Conservation (phyloP, 2,888 invertebrate species). For the Deroplatys truncata region DNA sequence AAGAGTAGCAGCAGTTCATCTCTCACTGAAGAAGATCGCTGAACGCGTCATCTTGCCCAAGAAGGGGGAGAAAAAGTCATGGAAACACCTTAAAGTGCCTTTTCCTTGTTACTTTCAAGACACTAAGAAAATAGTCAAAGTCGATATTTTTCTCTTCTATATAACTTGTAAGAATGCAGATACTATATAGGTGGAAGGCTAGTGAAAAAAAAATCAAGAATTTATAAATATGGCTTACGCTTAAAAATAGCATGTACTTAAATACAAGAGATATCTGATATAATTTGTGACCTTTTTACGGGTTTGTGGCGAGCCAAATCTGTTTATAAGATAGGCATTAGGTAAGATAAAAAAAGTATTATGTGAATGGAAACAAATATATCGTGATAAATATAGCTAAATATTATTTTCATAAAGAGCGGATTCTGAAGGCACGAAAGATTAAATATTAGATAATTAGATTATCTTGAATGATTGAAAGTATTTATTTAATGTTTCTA, state of each 20-base stretch:
- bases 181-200: constrained; percentile 19
- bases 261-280: background rate
- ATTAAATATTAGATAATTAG: background rate
- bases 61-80: too few species aligned
- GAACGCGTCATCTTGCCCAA: background rate
- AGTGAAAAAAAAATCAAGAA: constrained; percentile 3
- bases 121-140: background rate
- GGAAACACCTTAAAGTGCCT: constrained; percentile 17
- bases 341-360: background rate
- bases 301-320: constrained; percentile 9
- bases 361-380: background rate
- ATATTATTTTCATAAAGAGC: constrained; percentile 13
- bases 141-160: constrained; percentile 20
- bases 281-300: constrained; percentile 17
- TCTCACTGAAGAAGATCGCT: background rate
- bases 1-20: background rate
- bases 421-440: background rate
- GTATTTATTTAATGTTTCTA: background rate
- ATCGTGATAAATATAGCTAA: background rate
- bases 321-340: constrained; percentile 1
- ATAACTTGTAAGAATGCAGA: background rate
- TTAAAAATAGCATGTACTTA: constrained; percentile 21
- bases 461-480: background rate
- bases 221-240: constrained; percentile 14
- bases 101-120: constrained; percentile 13